Base-by-base conservation (phyloP, 1,140 invertebrate genomes). In the Megathymus violae region DNA sequence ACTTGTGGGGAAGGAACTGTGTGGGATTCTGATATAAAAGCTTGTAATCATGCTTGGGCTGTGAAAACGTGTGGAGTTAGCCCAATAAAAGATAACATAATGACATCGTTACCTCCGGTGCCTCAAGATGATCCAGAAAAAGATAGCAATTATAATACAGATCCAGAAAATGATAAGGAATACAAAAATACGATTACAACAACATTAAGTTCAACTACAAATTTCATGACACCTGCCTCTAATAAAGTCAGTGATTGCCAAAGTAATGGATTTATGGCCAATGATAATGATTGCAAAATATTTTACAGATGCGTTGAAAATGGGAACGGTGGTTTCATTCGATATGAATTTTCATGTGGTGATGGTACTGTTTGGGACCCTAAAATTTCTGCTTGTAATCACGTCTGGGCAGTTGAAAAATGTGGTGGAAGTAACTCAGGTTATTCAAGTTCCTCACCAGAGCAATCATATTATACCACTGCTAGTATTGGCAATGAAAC, bases 241-340 rank as follows among this genome's bases (percentile, higher is more conserved):
- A 58, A 17, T 14, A 58, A 59, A 25, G 31, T 56, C 52, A 68
- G 74, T 64, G 40, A 74, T 22, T 95, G 94, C 69, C 67, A 59
- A 11, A 67, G 80, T 11, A 92, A 93, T 78, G 93, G 93, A 16
- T 94, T 94, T 65, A 89, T 90, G 67, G 85, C 86, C 10, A 89
- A 94, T 64, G 71, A 88, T 40, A 84, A 88, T 6, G 88, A 94
- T 67, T 95, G 94, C 69, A 91, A 87, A 70, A 93, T 92, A 69
- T 95, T 94, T 71, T 94, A 93, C 68, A 89, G 94, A 31, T 95
- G 94, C 71, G 93, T 94, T 1, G 91, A 93, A 71, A 90, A 93
- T 64, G 92, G 92, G 11, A 82, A 92, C 51, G 92, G 92, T 6
- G 91, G 91, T 34, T 94, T 88, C 64, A 92, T 67, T 16, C 92